A percentile compares a stretch with the other conserved stretches of the same genome.
Evolutionary conservation across 2,888 invertebrate species (phyloP).

Genomic region (Ditylenchus weischeri): DNA sequence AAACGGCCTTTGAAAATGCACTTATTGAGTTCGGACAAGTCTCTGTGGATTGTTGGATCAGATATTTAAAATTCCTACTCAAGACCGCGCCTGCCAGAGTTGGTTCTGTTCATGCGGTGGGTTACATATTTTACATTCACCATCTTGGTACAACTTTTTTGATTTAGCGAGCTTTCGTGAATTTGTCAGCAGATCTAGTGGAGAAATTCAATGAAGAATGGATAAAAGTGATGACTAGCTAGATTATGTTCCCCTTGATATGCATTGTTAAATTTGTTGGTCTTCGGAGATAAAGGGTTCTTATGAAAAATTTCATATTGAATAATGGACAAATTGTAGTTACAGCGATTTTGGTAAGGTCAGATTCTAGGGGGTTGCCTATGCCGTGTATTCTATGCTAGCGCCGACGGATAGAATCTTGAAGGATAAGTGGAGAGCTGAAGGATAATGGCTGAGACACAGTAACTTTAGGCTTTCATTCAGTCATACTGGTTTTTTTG

Average conservation of each 20-base stretch:
- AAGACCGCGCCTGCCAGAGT: neutral
- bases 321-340: no score
- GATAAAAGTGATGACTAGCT: constrained; percentile 6
- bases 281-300: neutral
- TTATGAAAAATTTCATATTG: no score
- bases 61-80: constrained; percentile 7
- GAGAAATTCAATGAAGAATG: constrained; percentile 18
- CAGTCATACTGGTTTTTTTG: no score
- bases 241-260: neutral
- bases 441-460: no score
- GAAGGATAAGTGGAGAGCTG: no score
- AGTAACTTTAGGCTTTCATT: no score
- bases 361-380: no score
- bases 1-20: constrained; percentile 5
- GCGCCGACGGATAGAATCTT: no score
- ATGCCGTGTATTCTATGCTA: no score
- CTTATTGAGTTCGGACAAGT: constrained; percentile 13
- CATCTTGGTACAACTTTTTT: neutral
- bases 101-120: constrained; percentile 9
- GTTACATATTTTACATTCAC: neutral
- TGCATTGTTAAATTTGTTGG: neutral
- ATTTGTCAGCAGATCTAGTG: constrained; percentile 1
- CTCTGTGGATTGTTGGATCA: constrained; percentile 11
- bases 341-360: no score
- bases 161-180: constrained; percentile 13